phyloP scores from a whole-genome alignment of 1,140 invertebrate genomes.

The Eumeta japonica region DNA sequence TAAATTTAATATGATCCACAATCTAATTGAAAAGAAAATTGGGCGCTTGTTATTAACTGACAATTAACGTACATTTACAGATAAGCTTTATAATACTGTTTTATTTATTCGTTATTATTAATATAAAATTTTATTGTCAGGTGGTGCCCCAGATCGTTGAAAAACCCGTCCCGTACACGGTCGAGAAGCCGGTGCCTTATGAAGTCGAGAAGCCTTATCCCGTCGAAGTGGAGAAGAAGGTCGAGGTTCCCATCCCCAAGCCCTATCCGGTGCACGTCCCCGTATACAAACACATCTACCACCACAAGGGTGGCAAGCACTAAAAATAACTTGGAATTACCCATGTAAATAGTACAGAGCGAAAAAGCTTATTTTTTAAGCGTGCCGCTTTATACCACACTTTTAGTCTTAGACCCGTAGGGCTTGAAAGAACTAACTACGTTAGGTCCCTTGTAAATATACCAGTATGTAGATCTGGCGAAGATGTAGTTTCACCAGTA shows the following conservation, averaged over 20 bases:
- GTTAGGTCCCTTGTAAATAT: conserved; percentile 28
- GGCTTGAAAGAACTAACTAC: too few species aligned
- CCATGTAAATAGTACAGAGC: conserved; percentile 7
- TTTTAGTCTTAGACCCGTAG: not conserved
- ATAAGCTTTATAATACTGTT: too few species aligned
- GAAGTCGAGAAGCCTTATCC: conserved; percentile 76
- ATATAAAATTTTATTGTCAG: too few species aligned
- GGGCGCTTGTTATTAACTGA: too few species aligned
- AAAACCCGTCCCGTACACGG: conserved; percentile 72
- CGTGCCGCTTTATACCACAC: conserved; percentile 7
- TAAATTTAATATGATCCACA: too few species aligned
- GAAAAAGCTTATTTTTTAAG: conserved; percentile 33
- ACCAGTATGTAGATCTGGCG: conserved; percentile 26
- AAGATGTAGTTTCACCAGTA: conserved; percentile 23
- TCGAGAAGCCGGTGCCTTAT: conserved; percentile 75
- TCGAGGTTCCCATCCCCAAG: conserved; percentile 73
- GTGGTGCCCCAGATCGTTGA: conserved; percentile 66
- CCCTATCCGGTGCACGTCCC: conserved; percentile 78
- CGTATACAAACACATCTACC: conserved; percentile 78
- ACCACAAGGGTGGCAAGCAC: conserved; percentile 62
- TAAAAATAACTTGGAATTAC: conserved; percentile 18
- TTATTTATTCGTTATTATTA: too few species aligned
- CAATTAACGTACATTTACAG: too few species aligned
- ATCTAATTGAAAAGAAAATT: too few species aligned
- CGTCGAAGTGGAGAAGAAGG: conserved; percentile 75